Base-by-base conservation (phyloP, 2,113 vertebrate species). In the Prunella himalayana region DNA sequence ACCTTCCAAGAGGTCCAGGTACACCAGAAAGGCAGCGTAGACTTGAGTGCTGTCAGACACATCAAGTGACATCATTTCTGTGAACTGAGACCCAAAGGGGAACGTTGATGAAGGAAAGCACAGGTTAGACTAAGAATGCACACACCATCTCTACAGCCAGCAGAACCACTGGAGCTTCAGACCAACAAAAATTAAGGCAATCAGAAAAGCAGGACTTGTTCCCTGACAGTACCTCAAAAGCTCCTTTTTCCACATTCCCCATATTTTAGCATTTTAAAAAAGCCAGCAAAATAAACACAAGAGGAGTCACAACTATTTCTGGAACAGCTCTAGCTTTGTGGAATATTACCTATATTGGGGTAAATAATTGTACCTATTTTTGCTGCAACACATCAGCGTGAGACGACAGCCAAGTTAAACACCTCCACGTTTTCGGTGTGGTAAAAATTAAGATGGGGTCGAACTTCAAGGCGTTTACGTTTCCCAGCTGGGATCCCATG, bases 1-100 rank as follows among this genome's bases (percentile, higher is more conserved):
- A 99, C 99, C 99, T 96, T 99, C 99, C 50, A 98, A 89, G 30
- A 99, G 98, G 89, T 99, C 99, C 98, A 99, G 98, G 97, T 98
- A 99, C 14, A 98, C 99, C 69, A 99, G 96, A 94, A 99, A 99
- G 0, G 99, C 99, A 64, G 98, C 97, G 25, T 99, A 99, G 10
- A 99, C 94, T 80, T 99, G 98, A 59, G 97, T 93, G 30, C 97
- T 97, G 93, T 99, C 99, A 44, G 91, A 98, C 6, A 98, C 92
- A 61, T 98, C 98, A 49, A 99, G 97, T 27, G 96, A 97, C 98
- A 98, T 98, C 98, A 99, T 98, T 70, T 98, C 97, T 78, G 97
- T 98, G 86, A 99, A 99, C 99, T 99, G 93, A 96, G 97, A 98
- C 41, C 65, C 41, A 95, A 90, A 87, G 78, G 82, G 66, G 41